Evolutionary conservation across 2,113 vertebrate species (phyloP).

Genomic region (Dromaius novaehollandiae): DNA sequence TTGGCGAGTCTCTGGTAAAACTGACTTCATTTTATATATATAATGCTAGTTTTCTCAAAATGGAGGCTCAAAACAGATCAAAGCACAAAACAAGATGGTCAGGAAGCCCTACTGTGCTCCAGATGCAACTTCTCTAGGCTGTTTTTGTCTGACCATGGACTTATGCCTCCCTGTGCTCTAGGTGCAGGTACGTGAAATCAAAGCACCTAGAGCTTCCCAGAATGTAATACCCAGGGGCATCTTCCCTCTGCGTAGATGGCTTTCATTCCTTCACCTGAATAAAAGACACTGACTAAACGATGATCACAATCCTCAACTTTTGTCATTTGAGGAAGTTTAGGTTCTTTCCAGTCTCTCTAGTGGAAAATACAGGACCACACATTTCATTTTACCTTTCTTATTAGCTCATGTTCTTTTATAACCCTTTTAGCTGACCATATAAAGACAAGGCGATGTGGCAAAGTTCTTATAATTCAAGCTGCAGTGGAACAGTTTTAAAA

Average conservation of each 20-base stretch:
- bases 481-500: background rate
- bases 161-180: background rate
- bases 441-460: background rate
- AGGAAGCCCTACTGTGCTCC: background rate
- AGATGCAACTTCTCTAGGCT: background rate
- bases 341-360: background rate
- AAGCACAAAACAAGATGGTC: background rate
- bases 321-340: background rate
- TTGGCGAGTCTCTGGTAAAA: background rate
- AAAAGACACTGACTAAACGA: background rate
- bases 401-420: background rate
- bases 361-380: background rate
- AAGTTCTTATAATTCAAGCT: background rate
- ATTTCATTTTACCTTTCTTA: background rate
- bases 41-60: background rate
- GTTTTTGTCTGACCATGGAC: rapidly evolving
- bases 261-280: background rate
- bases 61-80: background rate
- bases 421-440: background rate
- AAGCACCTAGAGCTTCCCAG: rapidly evolving
- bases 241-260: background rate
- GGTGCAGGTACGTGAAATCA: background rate
- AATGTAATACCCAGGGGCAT: background rate
- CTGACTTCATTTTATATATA: background rate
- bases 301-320: background rate